Conservation (phyloP, 2,888 invertebrate species). For the Macaria liturata region DNA sequence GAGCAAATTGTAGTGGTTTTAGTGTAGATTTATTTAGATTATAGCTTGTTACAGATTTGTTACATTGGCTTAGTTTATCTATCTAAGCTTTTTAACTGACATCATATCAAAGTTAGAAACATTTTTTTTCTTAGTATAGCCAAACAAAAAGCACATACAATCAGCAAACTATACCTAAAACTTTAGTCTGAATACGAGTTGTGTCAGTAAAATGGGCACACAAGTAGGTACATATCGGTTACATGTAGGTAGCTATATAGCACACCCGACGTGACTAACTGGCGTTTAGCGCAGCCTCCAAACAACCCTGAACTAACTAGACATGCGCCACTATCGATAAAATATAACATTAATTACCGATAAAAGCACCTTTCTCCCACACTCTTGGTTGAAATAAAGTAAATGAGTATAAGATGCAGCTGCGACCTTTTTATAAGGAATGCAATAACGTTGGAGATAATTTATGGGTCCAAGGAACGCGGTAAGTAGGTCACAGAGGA, state of each 20-base stretch:
- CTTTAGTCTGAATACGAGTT: no score
- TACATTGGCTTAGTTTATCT: no score
- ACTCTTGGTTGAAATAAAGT: not conserved
- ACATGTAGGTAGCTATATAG: not conserved
- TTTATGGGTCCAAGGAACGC: constrained; percentile 9
- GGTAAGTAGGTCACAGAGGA: constrained; percentile 7
- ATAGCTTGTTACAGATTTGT: no score
- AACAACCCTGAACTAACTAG: constrained; percentile 6
- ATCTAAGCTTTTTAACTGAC: no score
- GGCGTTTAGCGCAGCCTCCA: constrained; percentile 22
- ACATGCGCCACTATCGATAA: not conserved
- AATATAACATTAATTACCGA: not conserved
- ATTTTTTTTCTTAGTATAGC: no score
- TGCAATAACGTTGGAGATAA: constrained; percentile 18
- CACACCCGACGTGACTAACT: constrained; percentile 20
- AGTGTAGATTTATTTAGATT: no score
- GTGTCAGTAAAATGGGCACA: not conserved
- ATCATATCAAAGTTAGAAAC: no score
- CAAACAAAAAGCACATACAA: no score
- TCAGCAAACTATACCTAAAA: no score
- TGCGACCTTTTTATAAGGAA: constrained; percentile 14
- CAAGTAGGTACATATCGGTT: not conserved
- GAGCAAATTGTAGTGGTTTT: no score
- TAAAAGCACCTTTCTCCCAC: not conserved
- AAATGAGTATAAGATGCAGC: constrained; percentile 18